phyloP scores from a whole-genome alignment of 1,140 invertebrate genomes.

The Eupristina koningsbergeri region DNA sequence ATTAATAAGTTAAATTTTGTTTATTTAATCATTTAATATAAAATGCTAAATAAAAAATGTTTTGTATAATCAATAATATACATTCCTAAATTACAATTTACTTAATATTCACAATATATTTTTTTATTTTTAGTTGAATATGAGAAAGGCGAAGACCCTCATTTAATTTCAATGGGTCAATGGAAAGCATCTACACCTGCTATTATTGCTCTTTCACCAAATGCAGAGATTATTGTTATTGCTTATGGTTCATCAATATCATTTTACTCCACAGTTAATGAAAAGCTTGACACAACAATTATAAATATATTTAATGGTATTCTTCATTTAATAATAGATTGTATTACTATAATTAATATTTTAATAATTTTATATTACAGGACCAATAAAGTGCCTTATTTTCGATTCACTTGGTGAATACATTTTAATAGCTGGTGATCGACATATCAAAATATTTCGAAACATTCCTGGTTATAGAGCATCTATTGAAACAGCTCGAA shows the following conservation, averaged over 20 bases:
- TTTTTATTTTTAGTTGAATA: conserved; percentile 80
- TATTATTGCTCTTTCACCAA: conserved; percentile 79
- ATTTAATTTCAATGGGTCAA: conserved; percentile 77
- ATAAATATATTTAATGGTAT: conserved; percentile 77
- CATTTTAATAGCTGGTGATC: conserved; percentile 84
- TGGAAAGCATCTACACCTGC: conserved; percentile 74
- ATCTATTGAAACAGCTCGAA: conserved; percentile 78
- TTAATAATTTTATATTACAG: conserved; percentile 69
- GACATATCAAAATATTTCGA: conserved; percentile 84
- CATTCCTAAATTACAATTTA: neutral
- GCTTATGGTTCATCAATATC: conserved; percentile 77
- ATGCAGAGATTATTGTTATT: conserved; percentile 83
- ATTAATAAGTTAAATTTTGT: neutral
- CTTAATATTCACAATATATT: neutral
- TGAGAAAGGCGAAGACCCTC: conserved; percentile 83
- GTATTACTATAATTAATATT: neutral
- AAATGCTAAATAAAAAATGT: no score
- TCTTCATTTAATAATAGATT: neutral
- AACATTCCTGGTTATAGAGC: conserved; percentile 86
- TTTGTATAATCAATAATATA: conserved; percentile 41
- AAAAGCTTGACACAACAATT: conserved; percentile 78
- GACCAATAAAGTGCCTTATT: conserved; percentile 77
- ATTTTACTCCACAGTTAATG: conserved; percentile 81
- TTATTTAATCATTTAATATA: conserved; percentile 8
- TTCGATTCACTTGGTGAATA: conserved; percentile 85